Evolutionary conservation across 2,113 vertebrate genomes (phyloP), one percentile per base, ranked within the genome.

Genomic region (Nycticebus coucang): DNA sequence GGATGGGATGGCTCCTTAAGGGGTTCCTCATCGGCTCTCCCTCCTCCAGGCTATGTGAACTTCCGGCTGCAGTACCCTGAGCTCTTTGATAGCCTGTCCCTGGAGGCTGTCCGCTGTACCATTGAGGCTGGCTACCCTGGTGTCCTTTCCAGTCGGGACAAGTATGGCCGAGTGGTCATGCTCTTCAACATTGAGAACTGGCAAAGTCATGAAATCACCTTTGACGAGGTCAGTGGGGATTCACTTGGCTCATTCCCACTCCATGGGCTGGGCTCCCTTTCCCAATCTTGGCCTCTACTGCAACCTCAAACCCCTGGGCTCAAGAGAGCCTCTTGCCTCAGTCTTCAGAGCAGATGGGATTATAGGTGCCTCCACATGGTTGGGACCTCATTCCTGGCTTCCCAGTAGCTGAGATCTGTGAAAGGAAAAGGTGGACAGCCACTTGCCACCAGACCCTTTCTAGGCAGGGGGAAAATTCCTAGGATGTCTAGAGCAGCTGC

Each of bases 111-210:
- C 55, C 99, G 99, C 98, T 99, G 99, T 97, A 99, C 99, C 96
- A 99, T 99, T 0, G 99, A 99, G 96, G 99, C 99, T 0, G 99
- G 99, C 35, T 99, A 99, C 97, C 99, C 99, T 0, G 99, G 99
- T 85, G 99, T 99, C 91, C 98, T 99, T 75, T 97, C 99, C 98
- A 99, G 97, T 95, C 98, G 99, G 86, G 99, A 99, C 98, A 99
- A 98, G 95, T 98, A 99, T 0, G 99, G 99, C 11, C 99, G 98
- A 5, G 99, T 99, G 33, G 99, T 99, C 81, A 98, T 99, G 98
- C 99, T 99, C 96, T 99, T 99, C 98, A 99, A 99, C 97, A 99
- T 99, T 2, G 99, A 99, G 97, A 99, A 99, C 98, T 99, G 99
- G 99, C 99, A 99, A 96, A 99, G 99, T 0, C 99, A 99, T 96